Conservation (phyloP, 2,113 vertebrate species). For the Oreamnos americanus region DNA sequence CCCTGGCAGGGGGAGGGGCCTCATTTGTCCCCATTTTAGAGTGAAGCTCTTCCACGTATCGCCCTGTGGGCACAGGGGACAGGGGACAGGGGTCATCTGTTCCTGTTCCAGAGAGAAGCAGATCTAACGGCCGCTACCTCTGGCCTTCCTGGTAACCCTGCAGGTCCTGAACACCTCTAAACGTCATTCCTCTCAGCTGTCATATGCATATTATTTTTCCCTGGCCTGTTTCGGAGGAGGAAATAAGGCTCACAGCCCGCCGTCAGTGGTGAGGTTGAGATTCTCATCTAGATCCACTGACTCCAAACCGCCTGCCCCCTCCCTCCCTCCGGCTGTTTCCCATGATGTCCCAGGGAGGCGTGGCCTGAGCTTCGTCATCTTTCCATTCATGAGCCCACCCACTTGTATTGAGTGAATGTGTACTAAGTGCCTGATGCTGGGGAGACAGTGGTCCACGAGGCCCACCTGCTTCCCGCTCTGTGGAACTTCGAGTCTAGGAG, state of each 20-base stretch:
- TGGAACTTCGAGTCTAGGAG: accelerated
- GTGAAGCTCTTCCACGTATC: neutral
- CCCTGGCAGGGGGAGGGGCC: neutral
- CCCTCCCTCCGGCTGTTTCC: too few relatives aligned
- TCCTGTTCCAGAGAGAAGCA: neutral
- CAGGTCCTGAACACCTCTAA: neutral
- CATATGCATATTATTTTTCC: neutral
- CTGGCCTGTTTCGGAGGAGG: neutral
- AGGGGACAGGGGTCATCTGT: neutral
- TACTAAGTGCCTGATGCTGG: neutral
- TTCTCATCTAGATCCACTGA: neutral
- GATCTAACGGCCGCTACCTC: neutral
- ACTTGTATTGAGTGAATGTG: accelerated
- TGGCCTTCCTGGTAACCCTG: neutral
- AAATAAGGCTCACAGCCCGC: neutral
- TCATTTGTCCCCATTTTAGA: neutral
- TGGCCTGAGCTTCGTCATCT: accelerated
- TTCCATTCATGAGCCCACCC: neutral
- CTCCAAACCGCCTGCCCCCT: accelerated
- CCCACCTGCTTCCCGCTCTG: accelerated
- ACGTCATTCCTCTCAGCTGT: neutral
- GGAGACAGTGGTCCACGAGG: neutral
- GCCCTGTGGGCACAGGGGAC: accelerated
- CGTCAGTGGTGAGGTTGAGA: neutral
- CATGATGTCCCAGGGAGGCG: accelerated